phyloP scores from a whole-genome alignment of 2,888 invertebrate genomes.

The Carabus problematicus region DNA sequence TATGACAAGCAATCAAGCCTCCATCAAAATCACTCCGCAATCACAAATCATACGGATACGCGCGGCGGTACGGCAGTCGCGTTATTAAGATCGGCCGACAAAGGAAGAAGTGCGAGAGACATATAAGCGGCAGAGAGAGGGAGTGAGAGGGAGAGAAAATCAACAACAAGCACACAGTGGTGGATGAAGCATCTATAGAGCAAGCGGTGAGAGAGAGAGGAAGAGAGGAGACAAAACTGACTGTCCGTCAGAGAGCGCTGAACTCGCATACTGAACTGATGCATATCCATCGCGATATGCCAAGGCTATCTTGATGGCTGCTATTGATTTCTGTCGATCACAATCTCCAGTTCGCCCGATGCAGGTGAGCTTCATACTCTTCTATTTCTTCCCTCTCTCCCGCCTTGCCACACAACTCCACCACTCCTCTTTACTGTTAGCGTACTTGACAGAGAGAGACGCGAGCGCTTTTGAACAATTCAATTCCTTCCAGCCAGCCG shows the following conservation, averaged over 20 bases:
- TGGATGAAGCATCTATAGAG: no score
- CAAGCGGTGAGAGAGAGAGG: neutral
- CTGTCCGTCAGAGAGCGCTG: neutral
- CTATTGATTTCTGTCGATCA: slow-evolving; percentile 29
- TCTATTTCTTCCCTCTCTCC: no score
- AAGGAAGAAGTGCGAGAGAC: neutral
- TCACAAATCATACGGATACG: slow-evolving; percentile 23
- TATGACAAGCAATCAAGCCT: slow-evolving; percentile 30
- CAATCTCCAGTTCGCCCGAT: slow-evolving; percentile 11
- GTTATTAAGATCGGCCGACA: slow-evolving; percentile 25
- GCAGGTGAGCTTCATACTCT: slow-evolving; percentile 14
- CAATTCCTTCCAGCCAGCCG: slow-evolving; percentile 9
- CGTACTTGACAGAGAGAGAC: neutral
- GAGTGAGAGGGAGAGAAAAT: no score
- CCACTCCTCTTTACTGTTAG: no score
- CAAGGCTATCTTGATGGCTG: slow-evolving; percentile 19
- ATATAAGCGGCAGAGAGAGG: neutral
- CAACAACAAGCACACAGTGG: neutral
- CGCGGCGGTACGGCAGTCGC: slow-evolving; percentile 14
- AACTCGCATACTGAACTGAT: slow-evolving; percentile 8
- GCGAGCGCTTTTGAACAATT: slow-evolving; percentile 13
- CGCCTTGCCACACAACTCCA: no score
- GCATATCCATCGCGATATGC: slow-evolving; percentile 27
- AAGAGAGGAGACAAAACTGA: neutral
- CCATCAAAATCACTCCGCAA: slow-evolving; percentile 31